Base-by-base conservation (phyloP, 2,113 vertebrate species). In the Podarcis raffonei region DNA sequence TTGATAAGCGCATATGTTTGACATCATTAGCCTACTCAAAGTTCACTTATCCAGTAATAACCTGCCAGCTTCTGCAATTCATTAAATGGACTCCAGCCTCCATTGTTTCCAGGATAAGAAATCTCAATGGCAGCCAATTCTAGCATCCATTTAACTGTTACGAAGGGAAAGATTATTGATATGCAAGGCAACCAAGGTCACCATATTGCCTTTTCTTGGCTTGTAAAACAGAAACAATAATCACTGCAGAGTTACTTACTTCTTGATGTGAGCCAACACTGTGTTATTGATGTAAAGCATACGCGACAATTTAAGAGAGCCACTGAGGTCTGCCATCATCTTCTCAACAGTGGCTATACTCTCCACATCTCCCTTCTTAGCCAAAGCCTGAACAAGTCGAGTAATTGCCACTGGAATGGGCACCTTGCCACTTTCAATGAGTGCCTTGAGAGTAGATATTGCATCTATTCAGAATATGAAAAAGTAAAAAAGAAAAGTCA, bases 271-370 rank as follows among this genome's bases (percentile, higher is more conserved):
- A 78, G 97, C 98, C 87, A 98, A 85, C 65, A 96, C 97, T 53
- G 85, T 94, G 94, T 98, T 98, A 94, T 98, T 99, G 92, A 97
- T n/a, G 23, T 98, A 97, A 92, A 98, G 25, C 95, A 98, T 98
- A 25, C 2, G 27, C 92, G 97, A 97, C 25, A 98, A 16, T 88
- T 92, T 94, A 88, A 97, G 0, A 2, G 85, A 76, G 0, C 87
- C 75, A 76, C 87, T 93, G 0, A 96, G 9, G 3, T 32, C 91
- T 59, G 94, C 93, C 5, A 97, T n/a, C 86, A 98, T 90, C 16
- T 91, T 90, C 93, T 97, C 93, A 93, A 99, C 94, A 84, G 92
- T 93, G 83, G 97, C 88, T 89, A 99, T 94, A 62, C 93, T 96
- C 32, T 96, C 93, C 35, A 97, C 0, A 6, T 99, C 96, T 23